A percentile compares a stretch with the other conserved stretches of the same genome.
Conservation (phyloP, 2,797 vertebrate species). For the Schizopygopsis malacanthus region DNA sequence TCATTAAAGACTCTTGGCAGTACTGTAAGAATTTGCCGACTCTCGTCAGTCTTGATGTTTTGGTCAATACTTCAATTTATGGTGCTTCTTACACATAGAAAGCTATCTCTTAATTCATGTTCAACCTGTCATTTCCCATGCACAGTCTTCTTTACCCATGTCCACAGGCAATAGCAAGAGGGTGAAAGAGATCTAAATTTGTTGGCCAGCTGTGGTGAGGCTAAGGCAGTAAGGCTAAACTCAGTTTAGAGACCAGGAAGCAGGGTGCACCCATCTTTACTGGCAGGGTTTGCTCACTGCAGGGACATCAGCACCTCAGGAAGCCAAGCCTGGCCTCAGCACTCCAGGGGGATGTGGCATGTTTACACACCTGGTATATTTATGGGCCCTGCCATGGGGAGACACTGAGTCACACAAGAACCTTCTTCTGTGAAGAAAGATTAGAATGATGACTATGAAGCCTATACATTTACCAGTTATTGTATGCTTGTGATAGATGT, state of each 20-base stretch:
- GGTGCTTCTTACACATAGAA: conserved; percentile 12
- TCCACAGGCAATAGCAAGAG: conserved; percentile 3
- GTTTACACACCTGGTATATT: conserved; percentile 69
- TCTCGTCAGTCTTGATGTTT: conserved; percentile 10
- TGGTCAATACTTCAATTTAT: not conserved
- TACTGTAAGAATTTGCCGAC: not conserved
- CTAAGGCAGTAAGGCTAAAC: conserved; percentile 3
- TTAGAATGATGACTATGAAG: not conserved
- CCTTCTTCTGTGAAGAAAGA: conserved; percentile 9
- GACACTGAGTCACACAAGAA: not conserved
- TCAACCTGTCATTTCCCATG: conserved; percentile 19
- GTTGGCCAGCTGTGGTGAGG: conserved; percentile 45
- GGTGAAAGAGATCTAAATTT: conserved; percentile 11
- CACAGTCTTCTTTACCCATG: not conserved
- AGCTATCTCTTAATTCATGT: conserved; percentile 29
- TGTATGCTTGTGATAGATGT: not conserved
- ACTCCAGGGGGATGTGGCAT: conserved; percentile 49
- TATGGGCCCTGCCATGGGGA: conserved; percentile 58
- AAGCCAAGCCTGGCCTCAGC: conserved; percentile 47
- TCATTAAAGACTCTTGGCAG: conserved; percentile 20
- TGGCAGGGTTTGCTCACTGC: conserved; percentile 1
- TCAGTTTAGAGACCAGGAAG: conserved; percentile 36
- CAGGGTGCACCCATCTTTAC: conserved; percentile 35
- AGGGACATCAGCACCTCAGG: conserved; percentile 25
- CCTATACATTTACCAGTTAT: not conserved